A percentile compares a stretch with the other conserved stretches of the same genome.
Evolutionary conservation across 2,888 invertebrate genomes (phyloP).

Genomic region (Pachymerium ferrugineum): DNA sequence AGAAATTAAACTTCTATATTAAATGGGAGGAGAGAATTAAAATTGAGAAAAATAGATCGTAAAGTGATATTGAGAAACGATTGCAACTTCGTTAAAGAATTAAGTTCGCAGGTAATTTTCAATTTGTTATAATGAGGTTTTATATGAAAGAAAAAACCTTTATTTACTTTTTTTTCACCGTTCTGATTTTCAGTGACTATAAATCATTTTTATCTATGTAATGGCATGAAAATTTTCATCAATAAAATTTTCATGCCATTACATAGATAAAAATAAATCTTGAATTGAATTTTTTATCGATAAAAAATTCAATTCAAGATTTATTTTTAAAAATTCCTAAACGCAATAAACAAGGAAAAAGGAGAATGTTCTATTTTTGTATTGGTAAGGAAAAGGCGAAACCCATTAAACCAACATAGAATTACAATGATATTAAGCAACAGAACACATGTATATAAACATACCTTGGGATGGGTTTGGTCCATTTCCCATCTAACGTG

Average conservation of each 20-base stretch:
- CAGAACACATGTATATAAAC: not conserved
- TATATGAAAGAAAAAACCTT: too few relatives aligned
- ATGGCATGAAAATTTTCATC: too few relatives aligned
- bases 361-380: not conserved
- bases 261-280: not conserved
- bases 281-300: not conserved
- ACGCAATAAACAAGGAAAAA: not conserved
- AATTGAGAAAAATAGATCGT: not conserved
- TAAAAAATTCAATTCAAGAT: not conserved
- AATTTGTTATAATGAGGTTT: too few relatives aligned
- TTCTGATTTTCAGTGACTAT: too few relatives aligned
- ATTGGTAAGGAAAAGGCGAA: not conserved
- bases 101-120: not conserved
- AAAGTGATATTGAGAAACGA: not conserved
- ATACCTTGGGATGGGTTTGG: slow-evolving; percentile 40
- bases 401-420: not conserved
- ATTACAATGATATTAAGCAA: not conserved
- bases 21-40: not conserved
- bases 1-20: not conserved
- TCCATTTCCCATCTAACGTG: slow-evolving; percentile 39
- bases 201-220: too few relatives aligned
- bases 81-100: too few relatives aligned
- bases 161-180: too few relatives aligned
- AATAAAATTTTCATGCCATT: too few relatives aligned
- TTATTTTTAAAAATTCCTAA: not conserved